Conservation (phyloP, 2,113 vertebrate species). For the human (Homo sapiens) region GRCh38 chr7:112184001-112184500, state of each 20-base stretch:
- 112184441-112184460: background rate
- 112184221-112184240: background rate
- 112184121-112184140: background rate
- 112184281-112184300: fast-evolving
- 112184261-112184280: background rate
- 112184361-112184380: fast-evolving
- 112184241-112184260: background rate
- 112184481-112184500: background rate
- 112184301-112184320: background rate
- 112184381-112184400: background rate
- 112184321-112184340: background rate
- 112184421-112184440: background rate
- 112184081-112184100: background rate
- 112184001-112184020: background rate
- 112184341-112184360: background rate
- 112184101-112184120: background rate
- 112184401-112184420: background rate
- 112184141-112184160: background rate
- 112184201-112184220: background rate
- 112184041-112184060: background rate
- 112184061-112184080: background rate
- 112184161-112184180: background rate
- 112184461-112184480: background rate
- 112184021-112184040: background rate
- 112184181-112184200: background rate